These are phyloP conservation scores for Drosophila sp. DNA, from an alignment of 1,140 invertebrate species.

Conservation along the genomic window DNA sequence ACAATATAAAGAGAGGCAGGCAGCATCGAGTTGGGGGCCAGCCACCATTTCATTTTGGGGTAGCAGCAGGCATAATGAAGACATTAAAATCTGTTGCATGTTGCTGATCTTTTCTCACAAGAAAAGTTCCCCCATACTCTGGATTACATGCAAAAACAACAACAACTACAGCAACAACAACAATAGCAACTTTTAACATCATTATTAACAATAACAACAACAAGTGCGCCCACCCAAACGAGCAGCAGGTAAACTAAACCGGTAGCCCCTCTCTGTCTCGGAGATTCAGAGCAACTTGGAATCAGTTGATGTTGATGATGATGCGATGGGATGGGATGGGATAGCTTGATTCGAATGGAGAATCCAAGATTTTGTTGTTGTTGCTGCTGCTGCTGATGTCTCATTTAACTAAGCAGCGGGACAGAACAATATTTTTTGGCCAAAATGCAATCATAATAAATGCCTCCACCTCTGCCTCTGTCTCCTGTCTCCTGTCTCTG, in stretches of 20 bases:
- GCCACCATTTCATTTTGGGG: conserved; percentile 23
- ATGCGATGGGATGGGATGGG: background rate
- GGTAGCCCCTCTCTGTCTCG: conserved; percentile 53
- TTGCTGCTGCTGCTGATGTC: conserved; percentile 52
- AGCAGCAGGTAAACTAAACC: conserved; percentile 34
- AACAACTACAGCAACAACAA: conserved; percentile 74
- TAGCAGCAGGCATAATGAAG: conserved; percentile 62
- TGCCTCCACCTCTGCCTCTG: conserved; percentile 53
- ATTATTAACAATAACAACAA: conserved; percentile 78
- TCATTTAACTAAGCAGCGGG: conserved; percentile 78
- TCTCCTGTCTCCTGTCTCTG: too few relatives aligned
- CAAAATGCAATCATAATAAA: conserved; percentile 80
- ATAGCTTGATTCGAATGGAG: too few relatives aligned
- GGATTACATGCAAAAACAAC: conserved; percentile 72
- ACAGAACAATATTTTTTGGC: conserved; percentile 57
- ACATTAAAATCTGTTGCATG: conserved; percentile 57
- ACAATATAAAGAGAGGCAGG: conserved; percentile 59
- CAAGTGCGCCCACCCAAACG: conserved; percentile 65
- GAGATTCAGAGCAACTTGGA: background rate
- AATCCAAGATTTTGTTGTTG: conserved; percentile 5
- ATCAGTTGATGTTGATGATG: conserved; percentile 8
- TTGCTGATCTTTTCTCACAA: conserved; percentile 37
- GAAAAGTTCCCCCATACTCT: conserved; percentile 8
- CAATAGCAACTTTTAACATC: conserved; percentile 53
- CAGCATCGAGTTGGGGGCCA: conserved; percentile 18